Base-by-base conservation (phyloP, 2,888 invertebrate genomes). In the Labia minor region DNA sequence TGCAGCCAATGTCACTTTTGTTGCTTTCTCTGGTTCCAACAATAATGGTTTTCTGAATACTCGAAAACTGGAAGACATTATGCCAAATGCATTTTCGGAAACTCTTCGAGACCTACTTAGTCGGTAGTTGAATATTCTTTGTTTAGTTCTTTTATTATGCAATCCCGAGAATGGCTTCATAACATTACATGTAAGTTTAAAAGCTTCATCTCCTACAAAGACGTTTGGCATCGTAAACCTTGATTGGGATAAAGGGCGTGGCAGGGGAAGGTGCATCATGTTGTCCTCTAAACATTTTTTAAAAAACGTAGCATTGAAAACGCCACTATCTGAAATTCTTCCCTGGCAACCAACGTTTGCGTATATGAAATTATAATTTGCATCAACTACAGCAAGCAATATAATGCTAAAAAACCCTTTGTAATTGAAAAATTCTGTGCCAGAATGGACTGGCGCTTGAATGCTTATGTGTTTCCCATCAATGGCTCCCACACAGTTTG, bases 391-490 rank as follows among this genome's bases (percentile, higher is more conserved):
- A 69, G 71, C 70, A 19, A 70, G 67, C 68, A 72, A 67, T 10
- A 73, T 70, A 66, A 72, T 70, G 62, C 69, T 69, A 68, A 70
- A 73, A 10, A 67, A 66, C 67, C 71, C 68, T 63, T 72, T 72
- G 69, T 71, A 72, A 37, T 72, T 71, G 63, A 65, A 71, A 67
- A 11, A 72, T 19, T 71, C 70, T 65, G 67, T 72, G 70, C 69
- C 71, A 63, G 67, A 70, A 62, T 68, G 62, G 68, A 68, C 26
- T 49, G 63, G 67, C n/a, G 61, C 65, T 63, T 65, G 33, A 11
- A 68, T 65, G 19, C 65, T 21, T 19, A 67, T 33, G 21, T 67
- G 66, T 62, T 67, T 67, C 37, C 64, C 62, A 63, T 37, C 21
- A 8, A 37, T 67, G 11, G 37, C 61, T 33, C 33, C 33, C 6